Evolutionary conservation across 2,888 invertebrate genomes (phyloP), one percentile per base, ranked within the genome.

Genomic region (Muscina levida): DNA sequence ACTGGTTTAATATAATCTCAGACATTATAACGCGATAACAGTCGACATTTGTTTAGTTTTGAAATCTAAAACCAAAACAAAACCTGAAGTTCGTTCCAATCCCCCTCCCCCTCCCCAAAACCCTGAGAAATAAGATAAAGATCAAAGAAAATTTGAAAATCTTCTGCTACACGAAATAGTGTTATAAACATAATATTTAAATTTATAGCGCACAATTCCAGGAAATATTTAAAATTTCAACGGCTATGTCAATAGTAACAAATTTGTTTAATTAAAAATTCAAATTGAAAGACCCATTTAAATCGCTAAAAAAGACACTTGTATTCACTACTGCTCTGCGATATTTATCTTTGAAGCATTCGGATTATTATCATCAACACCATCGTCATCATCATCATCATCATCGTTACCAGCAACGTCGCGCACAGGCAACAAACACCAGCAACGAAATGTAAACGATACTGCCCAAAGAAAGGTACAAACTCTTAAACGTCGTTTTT

Each of bases 261-360:
- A 77, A 81, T 81, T 81, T 81, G 74, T 71, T 77, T 81, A 81
- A 75, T 81, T 81, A 81, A 81, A 77, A 81, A 81, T 81, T 81
- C 72, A 81, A 81, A 81, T 81, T 68, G 37, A 72, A 77, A 81
- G 68, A 67, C 37, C 68, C 62, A 77, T 81, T 74, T 75, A 65
- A 81, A 75, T 75, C 77, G 81, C 81, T 72, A 77, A 77, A 75
- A 77, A 66, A 77, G 53, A 48, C 81, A 77, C 77, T 81, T 77
- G 81, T 72, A 44, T 26, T 57, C 57, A 31, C 70, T 66, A 68
- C 46, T n/a, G 51, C 39, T 56, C 42, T 10, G 15, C 15, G 8
- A 17, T 31, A 31, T 15, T 48, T 48, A 17, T 48, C 48, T n/a
- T 15, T 8, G 31, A 31, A 31, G 31, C 3, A 31, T 31, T 8